Evolutionary conservation across 2,888 invertebrate species (phyloP).

Genomic region (Steinernema hermaphroditum): DNA sequence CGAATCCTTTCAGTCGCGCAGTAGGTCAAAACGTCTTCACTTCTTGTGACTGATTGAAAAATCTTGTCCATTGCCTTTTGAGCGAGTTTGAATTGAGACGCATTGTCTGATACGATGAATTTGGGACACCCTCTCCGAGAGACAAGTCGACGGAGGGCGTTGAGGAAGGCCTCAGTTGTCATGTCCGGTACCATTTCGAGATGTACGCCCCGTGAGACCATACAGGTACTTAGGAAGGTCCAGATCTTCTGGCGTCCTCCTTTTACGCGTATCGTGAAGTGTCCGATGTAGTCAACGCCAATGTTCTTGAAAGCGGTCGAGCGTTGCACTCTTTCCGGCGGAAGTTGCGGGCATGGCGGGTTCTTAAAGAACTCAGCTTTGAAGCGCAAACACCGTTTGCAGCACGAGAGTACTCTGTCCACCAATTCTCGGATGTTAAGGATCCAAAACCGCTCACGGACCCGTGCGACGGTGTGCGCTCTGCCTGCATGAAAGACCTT

Average conservation of each 20-base stretch:
- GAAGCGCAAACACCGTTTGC: conserved; percentile 58
- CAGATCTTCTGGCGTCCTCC: conserved; percentile 57
- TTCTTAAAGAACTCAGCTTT: conserved; percentile 47
- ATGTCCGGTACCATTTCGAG: conserved; percentile 65
- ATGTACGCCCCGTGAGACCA: conserved; percentile 66
- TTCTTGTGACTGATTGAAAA: neutral
- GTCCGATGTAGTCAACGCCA: conserved; percentile 67
- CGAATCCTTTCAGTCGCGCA: conserved; percentile 35
- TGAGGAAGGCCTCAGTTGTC: conserved; percentile 60
- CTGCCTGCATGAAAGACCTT: conserved; percentile 49
- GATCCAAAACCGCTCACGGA: conserved; percentile 60
- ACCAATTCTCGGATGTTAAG: conserved; percentile 52
- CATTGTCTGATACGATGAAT: conserved; percentile 65
- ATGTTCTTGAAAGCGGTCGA: conserved; percentile 57
- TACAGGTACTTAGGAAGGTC: conserved; percentile 67
- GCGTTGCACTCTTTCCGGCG: conserved; percentile 56
- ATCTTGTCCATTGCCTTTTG: neutral
- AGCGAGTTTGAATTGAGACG: conserved; percentile 66
- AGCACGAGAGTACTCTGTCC: conserved; percentile 47
- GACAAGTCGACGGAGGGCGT: conserved; percentile 63
- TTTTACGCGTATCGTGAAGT: conserved; percentile 52
- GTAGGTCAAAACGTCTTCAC: neutral
- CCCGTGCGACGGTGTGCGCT: conserved; percentile 41
- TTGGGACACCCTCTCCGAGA: conserved; percentile 63
- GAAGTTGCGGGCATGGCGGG: conserved; percentile 64